These are phyloP conservation scores for Melipona bicolor DNA, from an alignment of 2,888 invertebrate species.

Conservation along the genomic window DNA sequence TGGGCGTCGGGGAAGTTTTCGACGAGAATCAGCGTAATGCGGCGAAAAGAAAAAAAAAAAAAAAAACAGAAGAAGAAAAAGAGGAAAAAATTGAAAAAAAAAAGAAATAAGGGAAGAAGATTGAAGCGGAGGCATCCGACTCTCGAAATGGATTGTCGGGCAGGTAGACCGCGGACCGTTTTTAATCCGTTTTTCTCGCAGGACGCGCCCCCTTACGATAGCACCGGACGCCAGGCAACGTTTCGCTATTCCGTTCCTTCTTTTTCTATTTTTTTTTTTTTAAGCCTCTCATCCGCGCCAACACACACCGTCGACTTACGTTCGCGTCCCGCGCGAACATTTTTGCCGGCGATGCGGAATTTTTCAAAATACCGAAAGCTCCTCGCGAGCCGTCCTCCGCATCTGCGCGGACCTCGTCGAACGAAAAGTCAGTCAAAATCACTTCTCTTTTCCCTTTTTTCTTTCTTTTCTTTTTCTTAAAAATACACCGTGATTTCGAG, in stretches of 20 bases:
- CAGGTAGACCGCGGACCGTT: constrained; percentile 8
- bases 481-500: no score
- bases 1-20: constrained; percentile 40
- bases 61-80: not conserved
- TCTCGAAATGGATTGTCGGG: constrained; percentile 16
- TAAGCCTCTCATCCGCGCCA: not conserved
- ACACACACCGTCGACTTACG: constrained; percentile 1
- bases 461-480: no score
- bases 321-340: not conserved
- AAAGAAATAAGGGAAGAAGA: not conserved
- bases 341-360: constrained; percentile 13
- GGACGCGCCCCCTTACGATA: not conserved
- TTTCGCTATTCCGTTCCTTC: not conserved
- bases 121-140: constrained; percentile 6
- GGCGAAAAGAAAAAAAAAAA: not conserved
- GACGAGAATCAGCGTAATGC: constrained; percentile 11
- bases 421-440: not conserved
- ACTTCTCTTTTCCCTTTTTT: no score
- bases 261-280: not conserved
- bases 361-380: constrained; percentile 15
- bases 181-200: constrained; percentile 28
- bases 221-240: not conserved
- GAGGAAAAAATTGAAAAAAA: not conserved
- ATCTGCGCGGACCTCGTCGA: not conserved
- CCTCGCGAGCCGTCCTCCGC: not conserved